These are phyloP conservation scores for Tamias sibiricus DNA, from an alignment of 2,113 vertebrate species.

Conservation along the genomic window DNA sequence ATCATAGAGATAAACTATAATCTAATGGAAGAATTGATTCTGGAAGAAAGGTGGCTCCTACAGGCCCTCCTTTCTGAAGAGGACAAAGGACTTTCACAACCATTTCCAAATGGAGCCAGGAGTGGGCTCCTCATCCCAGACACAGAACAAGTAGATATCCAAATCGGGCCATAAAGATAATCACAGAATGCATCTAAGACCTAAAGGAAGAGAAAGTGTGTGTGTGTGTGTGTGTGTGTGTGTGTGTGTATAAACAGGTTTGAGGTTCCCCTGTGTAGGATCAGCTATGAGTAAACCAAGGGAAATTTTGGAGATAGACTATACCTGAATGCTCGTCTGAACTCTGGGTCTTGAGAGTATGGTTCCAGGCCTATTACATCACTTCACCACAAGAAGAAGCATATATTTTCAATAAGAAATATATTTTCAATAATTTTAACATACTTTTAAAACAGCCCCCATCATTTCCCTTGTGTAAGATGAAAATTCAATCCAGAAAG, in stretches of 20 bases:
- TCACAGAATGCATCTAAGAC: not conserved
- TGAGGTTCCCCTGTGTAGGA: not conserved
- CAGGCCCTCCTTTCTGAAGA: not conserved
- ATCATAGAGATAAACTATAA: not conserved
- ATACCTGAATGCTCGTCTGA: no score
- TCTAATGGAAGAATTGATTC: not conserved
- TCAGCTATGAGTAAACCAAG: not conserved
- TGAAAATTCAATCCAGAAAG: not conserved
- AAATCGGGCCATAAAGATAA: not conserved
- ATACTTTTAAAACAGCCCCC: not conserved
- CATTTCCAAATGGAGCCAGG: not conserved
- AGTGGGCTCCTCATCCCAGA: not conserved
- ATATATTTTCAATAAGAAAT: not conserved
- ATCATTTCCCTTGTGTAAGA: not conserved
- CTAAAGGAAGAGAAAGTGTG: not conserved
- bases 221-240: no score
- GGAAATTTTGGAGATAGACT: not conserved
- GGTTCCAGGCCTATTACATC: not conserved
- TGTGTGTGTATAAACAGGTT: not conserved
- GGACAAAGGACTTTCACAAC: not conserved
- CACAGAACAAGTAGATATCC: not conserved
- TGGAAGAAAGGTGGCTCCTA: not conserved
- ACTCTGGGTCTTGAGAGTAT: accelerated
- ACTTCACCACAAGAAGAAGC: not conserved
- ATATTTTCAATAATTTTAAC: not conserved